Evolutionary conservation across 2,797 vertebrate genomes (phyloP).

Genomic region (Chaunax sp.): DNA sequence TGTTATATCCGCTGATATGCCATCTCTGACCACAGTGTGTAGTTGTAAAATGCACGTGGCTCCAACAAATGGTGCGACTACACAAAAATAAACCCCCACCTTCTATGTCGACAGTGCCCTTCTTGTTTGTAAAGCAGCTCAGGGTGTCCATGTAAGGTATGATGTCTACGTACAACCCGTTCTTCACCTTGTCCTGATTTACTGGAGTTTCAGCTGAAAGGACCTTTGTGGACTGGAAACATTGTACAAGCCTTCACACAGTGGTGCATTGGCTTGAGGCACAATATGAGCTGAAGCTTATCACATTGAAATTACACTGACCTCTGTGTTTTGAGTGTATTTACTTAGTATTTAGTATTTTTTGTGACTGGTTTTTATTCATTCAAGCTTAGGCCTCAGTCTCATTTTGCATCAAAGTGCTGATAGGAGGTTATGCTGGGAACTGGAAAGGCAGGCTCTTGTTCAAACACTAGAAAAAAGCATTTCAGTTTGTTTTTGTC

Average conservation of each 20-base stretch:
- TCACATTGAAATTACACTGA: background rate
- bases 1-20: slow-evolving; percentile 37
- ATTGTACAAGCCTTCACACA: slow-evolving; percentile 6
- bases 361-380: background rate
- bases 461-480: slow-evolving; percentile 32
- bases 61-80: slow-evolving; percentile 47
- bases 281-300: slow-evolving; percentile 23
- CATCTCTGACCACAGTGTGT: slow-evolving; percentile 28
- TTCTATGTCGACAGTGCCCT: slow-evolving; percentile 40
- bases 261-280: background rate
- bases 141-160: slow-evolving; percentile 31
- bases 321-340: background rate
- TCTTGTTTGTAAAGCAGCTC: slow-evolving; percentile 41
- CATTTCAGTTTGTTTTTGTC: slow-evolving; percentile 47
- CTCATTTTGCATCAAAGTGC: slow-evolving; percentile 4
- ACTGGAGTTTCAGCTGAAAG: slow-evolving; percentile 2
- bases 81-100: slow-evolving; percentile 56
- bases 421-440: slow-evolving; percentile 1
- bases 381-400: slow-evolving; percentile 3
- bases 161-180: slow-evolving; percentile 20
- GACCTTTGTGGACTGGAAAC: slow-evolving; percentile 7
- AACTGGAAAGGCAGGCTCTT: slow-evolving; percentile 22
- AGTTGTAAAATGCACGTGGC: slow-evolving; percentile 46
- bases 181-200: slow-evolving; percentile 41
- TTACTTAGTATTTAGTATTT: background rate